These are phyloP conservation scores for Drosophila ficusphila DNA, from an alignment of 1,140 invertebrate genomes.

Conservation along the genomic window DNA sequence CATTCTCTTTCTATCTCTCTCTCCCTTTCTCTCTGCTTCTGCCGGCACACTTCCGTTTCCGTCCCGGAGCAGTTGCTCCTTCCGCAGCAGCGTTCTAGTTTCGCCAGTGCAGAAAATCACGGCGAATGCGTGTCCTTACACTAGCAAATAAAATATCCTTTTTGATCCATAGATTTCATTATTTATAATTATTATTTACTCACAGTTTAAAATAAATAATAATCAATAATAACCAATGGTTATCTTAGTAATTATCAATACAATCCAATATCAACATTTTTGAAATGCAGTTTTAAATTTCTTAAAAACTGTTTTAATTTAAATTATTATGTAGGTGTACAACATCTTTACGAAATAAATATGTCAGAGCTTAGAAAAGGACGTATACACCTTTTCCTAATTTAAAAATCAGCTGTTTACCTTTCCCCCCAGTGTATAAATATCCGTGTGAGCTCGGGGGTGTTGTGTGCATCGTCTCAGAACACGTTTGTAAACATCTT, in stretches of 20 bases:
- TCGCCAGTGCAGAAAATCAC: conserved; percentile 41
- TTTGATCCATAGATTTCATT: no score
- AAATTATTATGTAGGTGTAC: no score
- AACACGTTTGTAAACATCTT: conserved; percentile 83
- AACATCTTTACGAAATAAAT: no score
- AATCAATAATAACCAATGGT: no score
- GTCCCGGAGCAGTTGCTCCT: conserved; percentile 53
- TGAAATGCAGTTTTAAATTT: no score
- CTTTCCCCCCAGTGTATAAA: conserved; percentile 1
- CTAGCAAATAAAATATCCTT: background rate
- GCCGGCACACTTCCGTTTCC: conserved; percentile 57
- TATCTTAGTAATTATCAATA: no score
- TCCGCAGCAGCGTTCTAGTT: conserved; percentile 53
- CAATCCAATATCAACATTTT: no score
- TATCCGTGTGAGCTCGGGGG: conserved; percentile 10
- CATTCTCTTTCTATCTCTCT: background rate
- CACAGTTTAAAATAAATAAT: no score
- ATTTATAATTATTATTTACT: no score
- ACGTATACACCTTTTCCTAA: no score
- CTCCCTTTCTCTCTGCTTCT: conserved; percentile 1
- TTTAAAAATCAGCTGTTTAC: background rate
- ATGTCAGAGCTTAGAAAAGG: no score
- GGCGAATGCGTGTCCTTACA: conserved; percentile 24
- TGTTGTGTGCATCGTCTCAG: conserved; percentile 57
- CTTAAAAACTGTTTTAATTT: no score